Evolutionary conservation across 2,113 vertebrate species (phyloP).

Genomic region (Misgurnus anguillicaudatus): DNA sequence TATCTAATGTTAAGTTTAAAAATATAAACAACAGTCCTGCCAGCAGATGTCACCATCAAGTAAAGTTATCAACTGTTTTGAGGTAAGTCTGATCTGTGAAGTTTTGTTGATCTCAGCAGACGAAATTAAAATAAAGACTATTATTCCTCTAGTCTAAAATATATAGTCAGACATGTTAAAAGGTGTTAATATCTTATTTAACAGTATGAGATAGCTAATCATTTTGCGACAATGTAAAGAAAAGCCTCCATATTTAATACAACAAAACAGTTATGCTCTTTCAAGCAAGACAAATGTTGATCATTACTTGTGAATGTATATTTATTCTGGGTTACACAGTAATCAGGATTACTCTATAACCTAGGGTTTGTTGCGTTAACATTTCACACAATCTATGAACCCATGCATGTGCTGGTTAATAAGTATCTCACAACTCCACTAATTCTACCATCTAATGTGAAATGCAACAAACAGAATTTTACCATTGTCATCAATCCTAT

Average conservation of each 20-base stretch:
- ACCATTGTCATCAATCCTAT: neutral
- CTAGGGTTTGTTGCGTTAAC: neutral
- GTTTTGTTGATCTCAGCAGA: neutral
- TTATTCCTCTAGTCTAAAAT: neutral
- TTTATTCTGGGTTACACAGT: constrained; percentile 30
- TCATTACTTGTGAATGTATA: constrained; percentile 16
- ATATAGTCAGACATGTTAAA: no score
- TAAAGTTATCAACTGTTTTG: neutral
- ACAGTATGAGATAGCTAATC: neutral
- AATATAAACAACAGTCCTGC: neutral
- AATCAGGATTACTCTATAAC: constrained; percentile 28
- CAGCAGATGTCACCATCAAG: constrained; percentile 32
- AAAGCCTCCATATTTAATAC: neutral
- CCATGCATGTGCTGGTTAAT: neutral
- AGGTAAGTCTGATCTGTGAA: neutral
- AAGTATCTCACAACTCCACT: neutral
- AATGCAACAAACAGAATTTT: neutral
- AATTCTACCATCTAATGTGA: neutral
- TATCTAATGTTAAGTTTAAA: neutral
- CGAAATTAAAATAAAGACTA: neutral
- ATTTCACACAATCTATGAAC: neutral
- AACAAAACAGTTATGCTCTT: neutral
- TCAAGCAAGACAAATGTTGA: constrained; percentile 7
- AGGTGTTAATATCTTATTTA: neutral
- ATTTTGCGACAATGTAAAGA: neutral